These are phyloP conservation scores for Liodrosophila aerea DNA, from an alignment of 2,888 invertebrate species.

Conservation along the genomic window DNA sequence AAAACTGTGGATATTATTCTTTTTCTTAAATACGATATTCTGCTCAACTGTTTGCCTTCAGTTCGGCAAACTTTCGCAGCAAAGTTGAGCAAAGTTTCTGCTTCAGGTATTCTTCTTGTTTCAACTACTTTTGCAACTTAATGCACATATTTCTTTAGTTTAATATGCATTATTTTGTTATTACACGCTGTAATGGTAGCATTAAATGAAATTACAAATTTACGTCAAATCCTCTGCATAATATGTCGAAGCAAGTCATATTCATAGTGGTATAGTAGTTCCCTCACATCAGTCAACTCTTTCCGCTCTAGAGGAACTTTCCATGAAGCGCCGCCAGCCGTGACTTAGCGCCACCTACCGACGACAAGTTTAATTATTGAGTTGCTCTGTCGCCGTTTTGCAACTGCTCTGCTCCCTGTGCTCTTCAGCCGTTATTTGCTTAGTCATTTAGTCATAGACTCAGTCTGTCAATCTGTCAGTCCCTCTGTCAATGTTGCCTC, in stretches of 20 bases:
- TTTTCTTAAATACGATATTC: no score
- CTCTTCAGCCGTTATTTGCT: constrained; percentile 56
- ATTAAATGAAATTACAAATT: no score
- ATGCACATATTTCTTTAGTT: no score
- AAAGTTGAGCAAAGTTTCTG: not conserved
- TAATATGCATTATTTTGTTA: no score
- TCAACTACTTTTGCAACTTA: no score
- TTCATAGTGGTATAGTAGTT: no score
- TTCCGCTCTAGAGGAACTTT: constrained; percentile 21
- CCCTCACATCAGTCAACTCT: constrained; percentile 13
- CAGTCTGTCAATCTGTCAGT: constrained; percentile 36
- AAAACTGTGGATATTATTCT: no score
- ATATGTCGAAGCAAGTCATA: constrained; percentile 15
- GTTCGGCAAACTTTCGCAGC: not conserved
- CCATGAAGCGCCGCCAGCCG: not conserved
- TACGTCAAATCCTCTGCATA: no score
- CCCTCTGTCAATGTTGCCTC: constrained; percentile 46
- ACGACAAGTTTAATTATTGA: constrained; percentile 66
- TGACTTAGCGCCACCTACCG: constrained; percentile 32
- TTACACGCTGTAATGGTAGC: no score
- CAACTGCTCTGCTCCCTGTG: not conserved
- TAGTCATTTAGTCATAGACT: constrained; percentile 53
- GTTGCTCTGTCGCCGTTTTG: constrained; percentile 42
- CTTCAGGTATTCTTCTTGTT: no score
- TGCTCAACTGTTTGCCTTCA: no score